Conservation (phyloP, 2,797 vertebrate species). For the Phataginus tricuspis region DNA sequence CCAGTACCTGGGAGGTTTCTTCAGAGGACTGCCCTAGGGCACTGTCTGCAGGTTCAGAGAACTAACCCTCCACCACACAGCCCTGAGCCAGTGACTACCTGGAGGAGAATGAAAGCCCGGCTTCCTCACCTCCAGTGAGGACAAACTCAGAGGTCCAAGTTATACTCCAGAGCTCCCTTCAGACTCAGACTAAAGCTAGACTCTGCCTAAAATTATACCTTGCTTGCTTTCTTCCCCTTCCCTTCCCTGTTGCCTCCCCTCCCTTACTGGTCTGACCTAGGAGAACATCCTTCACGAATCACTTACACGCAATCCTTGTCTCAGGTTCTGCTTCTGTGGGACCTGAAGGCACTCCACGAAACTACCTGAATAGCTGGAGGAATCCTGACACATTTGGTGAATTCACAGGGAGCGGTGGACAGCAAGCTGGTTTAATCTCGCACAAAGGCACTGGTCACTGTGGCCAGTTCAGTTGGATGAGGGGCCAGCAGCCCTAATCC, state of each 20-base stretch:
- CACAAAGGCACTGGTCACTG: background rate
- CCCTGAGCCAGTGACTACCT: background rate
- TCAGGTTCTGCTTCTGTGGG: background rate
- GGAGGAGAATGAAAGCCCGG: background rate
- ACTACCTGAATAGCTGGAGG: background rate
- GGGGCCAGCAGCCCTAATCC: background rate
- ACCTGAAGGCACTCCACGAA: background rate
- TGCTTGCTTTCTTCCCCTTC: background rate
- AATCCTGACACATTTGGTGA: background rate
- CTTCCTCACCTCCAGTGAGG: background rate
- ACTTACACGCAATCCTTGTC: background rate
- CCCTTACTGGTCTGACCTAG: background rate
- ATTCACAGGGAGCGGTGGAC: background rate
- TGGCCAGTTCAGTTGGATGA: background rate
- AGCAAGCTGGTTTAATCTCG: background rate
- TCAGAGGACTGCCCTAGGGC: background rate
- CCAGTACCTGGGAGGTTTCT: background rate
- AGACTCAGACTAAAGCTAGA: background rate
- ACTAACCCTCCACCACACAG: background rate
- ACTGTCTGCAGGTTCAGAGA: background rate
- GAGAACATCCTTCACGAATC: background rate
- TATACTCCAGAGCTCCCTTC: background rate
- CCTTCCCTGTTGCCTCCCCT: background rate
- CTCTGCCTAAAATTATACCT: background rate
- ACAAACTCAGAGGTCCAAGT: background rate